Base-by-base conservation (phyloP, 53 echinoderm and acorn worm genomes). In the Pentamera pediparva region DNA sequence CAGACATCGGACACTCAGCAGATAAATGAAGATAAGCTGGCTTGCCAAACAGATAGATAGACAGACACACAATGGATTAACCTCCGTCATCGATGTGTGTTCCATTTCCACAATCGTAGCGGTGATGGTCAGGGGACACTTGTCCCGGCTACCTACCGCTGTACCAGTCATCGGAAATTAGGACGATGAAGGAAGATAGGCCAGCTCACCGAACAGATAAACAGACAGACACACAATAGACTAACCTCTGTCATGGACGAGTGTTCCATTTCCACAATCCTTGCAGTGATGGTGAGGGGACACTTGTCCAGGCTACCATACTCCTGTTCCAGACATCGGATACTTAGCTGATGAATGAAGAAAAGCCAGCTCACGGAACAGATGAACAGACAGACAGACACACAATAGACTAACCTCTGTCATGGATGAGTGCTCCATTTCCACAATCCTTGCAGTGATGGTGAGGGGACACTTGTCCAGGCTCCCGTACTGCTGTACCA, bases 401-500 rank as follows among this genome's bases (percentile, higher is more conserved):
- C 15, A 15, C 9, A 41, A 41, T 56, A n/a, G 63, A 26, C 38
- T 62, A 69, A 92, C 93, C 84, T 93, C 81, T 37, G 81, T 87
- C 61, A 93, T 87, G n/a, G 90, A 84, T 65, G 81, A 48, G 69
- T 90, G 84, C 21, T 90, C 87, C 45, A 90, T 70, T 63, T 90
- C 94, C 8, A 93, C 81, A n/a, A 93, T 55, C 62, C 82, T 84
- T 32, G 87, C 94, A 19, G 81, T 90, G 81, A 93, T 90, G 52
- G 84, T 93, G 50, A 85, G 76, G 5, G 94, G 89, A 62, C 84
- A 84, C 47, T 87, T 41, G 24, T 81, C 84, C 57, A 94, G 77
- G 50, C 83, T 82, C n/a, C 95, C 95, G 36, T 94, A 87, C 67
- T 94, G 90, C 50, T 75, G 61, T 11, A 90, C 82, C 82, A 94